phyloP scores from a whole-genome alignment of 2,888 invertebrate genomes.

The Sphaerophoria taeniata region DNA sequence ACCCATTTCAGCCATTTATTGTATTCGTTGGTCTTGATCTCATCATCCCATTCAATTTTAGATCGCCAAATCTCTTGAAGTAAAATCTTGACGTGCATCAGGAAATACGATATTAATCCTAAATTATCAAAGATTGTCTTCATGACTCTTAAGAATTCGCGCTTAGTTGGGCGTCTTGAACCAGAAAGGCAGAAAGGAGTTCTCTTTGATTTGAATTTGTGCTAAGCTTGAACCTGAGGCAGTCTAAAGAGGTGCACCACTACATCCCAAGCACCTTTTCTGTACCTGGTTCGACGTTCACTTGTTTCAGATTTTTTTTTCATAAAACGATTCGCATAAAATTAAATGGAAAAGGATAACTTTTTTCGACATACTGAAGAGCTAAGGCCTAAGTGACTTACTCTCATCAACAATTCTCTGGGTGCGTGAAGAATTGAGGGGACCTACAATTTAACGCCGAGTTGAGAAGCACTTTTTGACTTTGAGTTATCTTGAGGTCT shows the following conservation, averaged over 20 bases:
- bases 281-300: neutral
- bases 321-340: no score
- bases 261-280: no score
- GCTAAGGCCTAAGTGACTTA: no score
- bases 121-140: conserved; percentile 65
- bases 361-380: no score
- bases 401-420: no score
- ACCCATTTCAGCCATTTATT: conserved; percentile 74
- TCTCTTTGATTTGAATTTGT: neutral
- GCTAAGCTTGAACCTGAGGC: conserved; percentile 43
- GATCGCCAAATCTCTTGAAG: conserved; percentile 60
- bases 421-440: no score
- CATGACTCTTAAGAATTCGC: conserved; percentile 51
- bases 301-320: no score
- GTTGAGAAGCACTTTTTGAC: no score
- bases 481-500: no score
- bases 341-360: no score
- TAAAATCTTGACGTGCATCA: conserved; percentile 65
- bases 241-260: no score
- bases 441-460: no score
- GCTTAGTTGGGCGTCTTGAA: conserved; percentile 51
- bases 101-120: conserved; percentile 60
- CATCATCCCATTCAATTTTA: conserved; percentile 51
- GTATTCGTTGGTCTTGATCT: conserved; percentile 24
- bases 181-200: conserved; percentile 41